A percentile compares a stretch with the other conserved stretches of the same genome.
These are phyloP conservation scores for Molossus alvarezi DNA, from an alignment of 2,797 vertebrate genomes.

Conservation along the genomic window DNA sequence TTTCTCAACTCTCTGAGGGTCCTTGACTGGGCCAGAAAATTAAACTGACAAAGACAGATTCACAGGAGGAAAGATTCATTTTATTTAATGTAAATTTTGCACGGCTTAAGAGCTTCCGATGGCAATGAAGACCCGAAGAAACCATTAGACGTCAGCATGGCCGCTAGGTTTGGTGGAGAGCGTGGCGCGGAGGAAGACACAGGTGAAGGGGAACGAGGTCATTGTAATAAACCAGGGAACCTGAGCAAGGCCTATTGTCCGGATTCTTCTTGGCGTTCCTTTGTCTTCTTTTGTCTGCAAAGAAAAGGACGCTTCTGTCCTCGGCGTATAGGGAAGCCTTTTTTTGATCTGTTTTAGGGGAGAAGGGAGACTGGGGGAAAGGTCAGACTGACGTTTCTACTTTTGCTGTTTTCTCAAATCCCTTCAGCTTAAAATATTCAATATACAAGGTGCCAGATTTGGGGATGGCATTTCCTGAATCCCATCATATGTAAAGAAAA, in stretches of 20 bases:
- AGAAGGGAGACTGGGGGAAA: background rate
- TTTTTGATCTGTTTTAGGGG: background rate
- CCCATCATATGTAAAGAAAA: background rate
- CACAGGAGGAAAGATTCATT: background rate
- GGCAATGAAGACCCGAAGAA: background rate
- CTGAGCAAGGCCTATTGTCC: background rate
- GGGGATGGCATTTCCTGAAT: background rate
- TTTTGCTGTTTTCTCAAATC: background rate
- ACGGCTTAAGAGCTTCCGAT: no score
- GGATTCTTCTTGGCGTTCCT: background rate
- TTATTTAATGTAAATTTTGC: background rate
- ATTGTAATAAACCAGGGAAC: background rate
- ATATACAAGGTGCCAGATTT: background rate
- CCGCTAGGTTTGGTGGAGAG: background rate
- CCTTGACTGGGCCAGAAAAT: background rate
- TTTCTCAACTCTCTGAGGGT: background rate
- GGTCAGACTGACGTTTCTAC: background rate
- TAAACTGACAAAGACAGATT: background rate
- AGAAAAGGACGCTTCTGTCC: background rate
- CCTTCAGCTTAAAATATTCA: background rate
- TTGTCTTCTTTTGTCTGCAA: background rate
- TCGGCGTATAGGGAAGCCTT: background rate
- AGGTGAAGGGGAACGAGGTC: background rate
- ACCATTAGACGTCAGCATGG: background rate
- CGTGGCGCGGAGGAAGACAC: accelerated